Base-by-base conservation (phyloP, 2,888 invertebrate species). In the Ophion obscuratus region DNA sequence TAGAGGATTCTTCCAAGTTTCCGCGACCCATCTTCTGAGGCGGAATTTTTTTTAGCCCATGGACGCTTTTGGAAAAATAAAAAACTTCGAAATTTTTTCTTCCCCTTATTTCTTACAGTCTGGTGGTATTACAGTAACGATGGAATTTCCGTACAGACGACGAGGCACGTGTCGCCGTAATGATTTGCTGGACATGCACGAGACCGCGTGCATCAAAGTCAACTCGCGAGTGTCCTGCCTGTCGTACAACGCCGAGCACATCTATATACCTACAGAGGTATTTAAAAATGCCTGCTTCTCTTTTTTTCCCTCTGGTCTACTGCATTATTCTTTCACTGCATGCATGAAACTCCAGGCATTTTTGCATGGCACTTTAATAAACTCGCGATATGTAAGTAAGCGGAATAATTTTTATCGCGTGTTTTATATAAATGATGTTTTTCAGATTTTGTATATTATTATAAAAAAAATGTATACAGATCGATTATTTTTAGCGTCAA, bases 101-200 rank as follows among this genome's bases (percentile, higher is more conserved):
- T 24, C 24, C 24, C 24, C 2, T 24, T 24, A 24, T 24, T 24
- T 24, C 24, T 1, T 24, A 24, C 2, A 24, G 1, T 24, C 24
- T 24, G 24, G 2, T 24, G 24, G 24, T 24, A 53, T 53, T 17
- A 14, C 11, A 5, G 17, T 17, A 53, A 4, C 53, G 53, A 14
- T 53, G 17, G 53, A 14, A 53, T 14, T 2, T 53, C 17, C 53
- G 14, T 17, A 53, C 17, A 14, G 53, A 53, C 53, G 53, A 53
- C 53, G 53, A 53, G 53, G 53, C 24, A 88, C 88, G 88, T 81
- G 83, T 88, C 87, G 79, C 73, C 70, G 86, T 89, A 91, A 90
- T 92, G 92, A 92, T 92, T 92, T 92, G 75, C 92, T 92, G 89
- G 90, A 88, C 90, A 53, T 53, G 53, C 17, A 5, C 17, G 53